phyloP scores from a whole-genome alignment of 2,888 invertebrate species.

The Temnothorax rugatulus region DNA sequence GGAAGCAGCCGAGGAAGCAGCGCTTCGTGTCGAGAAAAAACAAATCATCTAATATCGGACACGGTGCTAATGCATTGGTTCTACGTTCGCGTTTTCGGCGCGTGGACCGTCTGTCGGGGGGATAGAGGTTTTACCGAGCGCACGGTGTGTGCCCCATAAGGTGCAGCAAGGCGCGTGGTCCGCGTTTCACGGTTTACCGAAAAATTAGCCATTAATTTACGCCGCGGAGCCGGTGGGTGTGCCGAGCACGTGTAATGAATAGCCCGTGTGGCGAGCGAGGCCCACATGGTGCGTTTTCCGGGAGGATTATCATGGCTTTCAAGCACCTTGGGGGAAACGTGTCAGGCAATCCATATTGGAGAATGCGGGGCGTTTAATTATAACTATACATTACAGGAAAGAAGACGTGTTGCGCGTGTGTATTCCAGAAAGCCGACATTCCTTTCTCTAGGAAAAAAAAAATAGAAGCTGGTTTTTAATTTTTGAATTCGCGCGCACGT shows the following conservation, averaged over 20 bases:
- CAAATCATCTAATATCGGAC: conserved; percentile 67
- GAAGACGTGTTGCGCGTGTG: not conserved
- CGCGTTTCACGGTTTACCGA: conserved; percentile 82
- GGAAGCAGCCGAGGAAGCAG: not conserved
- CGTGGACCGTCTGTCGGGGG: conserved; percentile 82
- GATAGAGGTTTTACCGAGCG: conserved; percentile 63
- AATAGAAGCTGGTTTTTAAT: not conserved
- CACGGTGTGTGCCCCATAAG: conserved; percentile 57
- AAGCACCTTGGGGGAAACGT: conserved; percentile 50
- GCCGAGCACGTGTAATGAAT: conserved; percentile 69
- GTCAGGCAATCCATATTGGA: conserved; percentile 47
- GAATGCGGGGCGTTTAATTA: conserved; percentile 52
- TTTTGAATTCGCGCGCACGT: not conserved
- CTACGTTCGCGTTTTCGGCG: conserved; percentile 70
- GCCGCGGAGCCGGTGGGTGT: conserved; percentile 65
- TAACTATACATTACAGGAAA: conserved; percentile 36
- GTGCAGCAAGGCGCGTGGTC: conserved; percentile 77
- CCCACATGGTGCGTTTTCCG: conserved; percentile 74
- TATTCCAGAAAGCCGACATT: conserved; percentile 21
- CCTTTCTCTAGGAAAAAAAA: not conserved
- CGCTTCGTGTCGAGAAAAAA: conserved; percentile 35
- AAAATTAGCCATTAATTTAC: conserved; percentile 83
- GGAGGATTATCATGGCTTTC: conserved; percentile 65
- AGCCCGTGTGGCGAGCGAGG: conserved; percentile 65
- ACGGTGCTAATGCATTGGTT: conserved; percentile 81